These are phyloP conservation scores for Parnassius orleans DNA, from an alignment of 2,888 invertebrate genomes.

Conservation along the genomic window DNA sequence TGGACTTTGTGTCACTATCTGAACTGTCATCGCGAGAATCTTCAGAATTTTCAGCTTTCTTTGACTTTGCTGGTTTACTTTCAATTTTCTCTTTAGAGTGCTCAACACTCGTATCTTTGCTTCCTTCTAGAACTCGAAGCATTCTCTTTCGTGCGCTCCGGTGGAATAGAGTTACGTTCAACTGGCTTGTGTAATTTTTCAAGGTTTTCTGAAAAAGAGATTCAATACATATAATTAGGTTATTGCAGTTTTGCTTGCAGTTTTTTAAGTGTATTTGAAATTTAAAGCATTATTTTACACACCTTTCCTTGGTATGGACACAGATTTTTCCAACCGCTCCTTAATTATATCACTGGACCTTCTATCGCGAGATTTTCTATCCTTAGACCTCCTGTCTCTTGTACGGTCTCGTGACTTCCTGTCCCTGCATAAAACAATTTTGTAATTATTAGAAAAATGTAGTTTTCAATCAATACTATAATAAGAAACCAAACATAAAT, in stretches of 20 bases:
- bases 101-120: slow-evolving; percentile 62
- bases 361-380: slow-evolving; percentile 74
- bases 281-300: slow-evolving; percentile 14
- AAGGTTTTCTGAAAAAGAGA: slow-evolving; percentile 52
- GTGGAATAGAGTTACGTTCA: slow-evolving; percentile 58
- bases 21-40: slow-evolving; percentile 71
- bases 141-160: slow-evolving; percentile 52
- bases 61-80: slow-evolving; percentile 55
- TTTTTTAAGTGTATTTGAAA: background rate
- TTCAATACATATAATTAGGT: background rate
- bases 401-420: slow-evolving; percentile 70
- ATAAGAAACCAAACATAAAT: too few relatives aligned
- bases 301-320: slow-evolving; percentile 75
- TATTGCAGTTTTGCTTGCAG: background rate
- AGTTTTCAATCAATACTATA: too few relatives aligned
- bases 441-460: too few relatives aligned
- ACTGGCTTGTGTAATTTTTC: slow-evolving; percentile 64
- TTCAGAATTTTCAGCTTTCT: slow-evolving; percentile 67
- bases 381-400: slow-evolving; percentile 62
- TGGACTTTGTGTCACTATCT: slow-evolving; percentile 75
- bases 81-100: slow-evolving; percentile 64
- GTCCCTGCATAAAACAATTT: slow-evolving; percentile 46
- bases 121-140: slow-evolving; percentile 71
- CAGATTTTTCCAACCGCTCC: slow-evolving; percentile 72
- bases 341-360: slow-evolving; percentile 72